phyloP scores from a whole-genome alignment of 1,140 invertebrate species.

The Chionoecetes opilio region DNA sequence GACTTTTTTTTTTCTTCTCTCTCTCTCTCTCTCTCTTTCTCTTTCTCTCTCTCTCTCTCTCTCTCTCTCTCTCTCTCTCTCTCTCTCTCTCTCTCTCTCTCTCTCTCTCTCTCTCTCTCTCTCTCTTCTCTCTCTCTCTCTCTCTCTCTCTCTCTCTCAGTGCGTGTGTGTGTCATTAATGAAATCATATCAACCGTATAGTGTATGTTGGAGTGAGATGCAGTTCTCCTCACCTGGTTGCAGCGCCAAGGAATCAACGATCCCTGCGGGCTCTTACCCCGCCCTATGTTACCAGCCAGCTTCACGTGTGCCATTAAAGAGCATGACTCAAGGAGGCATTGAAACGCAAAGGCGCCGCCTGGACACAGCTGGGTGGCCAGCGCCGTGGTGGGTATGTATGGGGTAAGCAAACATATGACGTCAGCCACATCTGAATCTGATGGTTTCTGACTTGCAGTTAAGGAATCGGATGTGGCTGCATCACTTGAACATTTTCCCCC shows the following conservation, averaged over 20 bases:
- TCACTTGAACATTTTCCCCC: too few species aligned
- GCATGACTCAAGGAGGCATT: neutral
- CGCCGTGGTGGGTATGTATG: too few species aligned
- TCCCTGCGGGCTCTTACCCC: neutral
- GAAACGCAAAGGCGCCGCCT: neutral
- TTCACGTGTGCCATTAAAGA: neutral
- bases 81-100: neutral
- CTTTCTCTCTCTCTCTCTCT: neutral
- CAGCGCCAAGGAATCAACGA: neutral
- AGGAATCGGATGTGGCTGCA: too few species aligned
- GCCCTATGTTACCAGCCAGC: neutral
- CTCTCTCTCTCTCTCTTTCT: neutral
- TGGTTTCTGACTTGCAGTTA: too few species aligned
- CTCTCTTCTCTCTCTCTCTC: neutral
- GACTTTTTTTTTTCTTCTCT: neutral
- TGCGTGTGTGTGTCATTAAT: too few species aligned
- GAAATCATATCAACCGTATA: neutral
- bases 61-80: conserved; percentile 9
- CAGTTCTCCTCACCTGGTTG: neutral
- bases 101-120: neutral
- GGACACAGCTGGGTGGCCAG: neutral
- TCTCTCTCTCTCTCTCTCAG: conserved; percentile 1
- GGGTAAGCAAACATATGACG: too few species aligned
- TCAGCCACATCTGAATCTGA: too few species aligned
- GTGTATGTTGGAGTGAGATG: neutral